Percentiles rank a stretch among this genome's conserved stretches.
phyloP scores from a whole-genome alignment of 2,113 vertebrate genomes.

The Eptatretus burgeri region DNA sequence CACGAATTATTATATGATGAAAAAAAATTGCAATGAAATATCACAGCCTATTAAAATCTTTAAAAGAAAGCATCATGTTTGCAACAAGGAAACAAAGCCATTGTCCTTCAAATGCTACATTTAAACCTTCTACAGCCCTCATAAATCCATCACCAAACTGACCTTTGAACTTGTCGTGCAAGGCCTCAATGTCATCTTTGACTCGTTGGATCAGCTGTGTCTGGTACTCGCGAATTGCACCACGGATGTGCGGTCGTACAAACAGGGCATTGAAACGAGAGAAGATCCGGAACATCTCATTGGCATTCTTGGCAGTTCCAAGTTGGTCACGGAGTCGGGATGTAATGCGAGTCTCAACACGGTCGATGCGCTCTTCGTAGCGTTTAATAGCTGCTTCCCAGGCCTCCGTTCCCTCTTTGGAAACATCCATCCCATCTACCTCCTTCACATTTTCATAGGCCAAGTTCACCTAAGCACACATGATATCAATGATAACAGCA shows the following conservation, averaged over 20 bases:
- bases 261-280: constrained; percentile 92
- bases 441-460: constrained; percentile 97
- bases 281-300: constrained; percentile 97
- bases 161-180: constrained; percentile 82
- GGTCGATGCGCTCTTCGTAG: constrained; percentile 76
- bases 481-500: too few relatives aligned
- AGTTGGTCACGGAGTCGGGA: constrained; percentile 79
- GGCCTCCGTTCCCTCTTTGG: constrained; percentile 83
- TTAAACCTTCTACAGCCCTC: too few relatives aligned
- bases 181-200: constrained; percentile 83
- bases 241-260: constrained; percentile 76
- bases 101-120: too few relatives aligned
- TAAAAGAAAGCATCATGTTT: too few relatives aligned
- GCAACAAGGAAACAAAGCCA: too few relatives aligned
- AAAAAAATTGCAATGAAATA: too few relatives aligned
- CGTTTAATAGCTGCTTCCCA: constrained; percentile 97
- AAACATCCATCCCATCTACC: constrained; percentile 79
- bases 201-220: constrained; percentile 85
- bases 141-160: not conserved
- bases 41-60: too few relatives aligned
- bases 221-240: constrained; percentile 87
- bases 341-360: constrained; percentile 88
- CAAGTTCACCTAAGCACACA: constrained; percentile 27
- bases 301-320: constrained; percentile 86
- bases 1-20: too few relatives aligned